phyloP scores from a whole-genome alignment of 2,797 vertebrate species.

The Oreonectes daqikongensis region DNA sequence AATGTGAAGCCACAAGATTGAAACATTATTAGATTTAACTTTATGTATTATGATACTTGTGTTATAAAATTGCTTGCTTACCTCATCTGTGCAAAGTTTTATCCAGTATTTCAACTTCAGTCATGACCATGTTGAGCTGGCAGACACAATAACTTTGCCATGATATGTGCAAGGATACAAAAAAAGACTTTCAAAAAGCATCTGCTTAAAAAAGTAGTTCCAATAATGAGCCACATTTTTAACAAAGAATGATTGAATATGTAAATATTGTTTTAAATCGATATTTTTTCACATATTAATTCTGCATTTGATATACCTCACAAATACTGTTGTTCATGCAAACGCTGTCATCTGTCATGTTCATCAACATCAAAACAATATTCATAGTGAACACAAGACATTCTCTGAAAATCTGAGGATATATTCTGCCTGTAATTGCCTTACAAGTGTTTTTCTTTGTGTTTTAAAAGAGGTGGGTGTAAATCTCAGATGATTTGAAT shows the following conservation, averaged over 20 bases:
- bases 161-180: not conserved
- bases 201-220: not conserved
- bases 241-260: too few species aligned
- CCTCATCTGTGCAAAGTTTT: not conserved
- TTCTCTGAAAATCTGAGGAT: constrained; percentile 25
- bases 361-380: not conserved
- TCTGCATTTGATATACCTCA: too few species aligned
- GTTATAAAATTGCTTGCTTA: not conserved
- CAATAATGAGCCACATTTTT: not conserved
- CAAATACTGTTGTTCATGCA: too few species aligned
- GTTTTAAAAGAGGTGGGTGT: constrained; percentile 13
- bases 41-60: not conserved
- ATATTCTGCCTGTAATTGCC: constrained; percentile 31
- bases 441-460: not conserved
- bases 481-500: constrained; percentile 47
- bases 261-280: too few species aligned
- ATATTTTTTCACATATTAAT: too few species aligned
- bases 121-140: not conserved
- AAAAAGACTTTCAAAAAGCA: not conserved
- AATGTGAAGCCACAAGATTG: not conserved
- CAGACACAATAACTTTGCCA: not conserved
- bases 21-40: not conserved
- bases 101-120: not conserved
- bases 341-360: not conserved
- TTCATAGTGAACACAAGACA: not conserved